Conservation (phyloP, 35 echinoderm and acorn worm genomes). For the Heliocidaris tuberculata region DNA sequence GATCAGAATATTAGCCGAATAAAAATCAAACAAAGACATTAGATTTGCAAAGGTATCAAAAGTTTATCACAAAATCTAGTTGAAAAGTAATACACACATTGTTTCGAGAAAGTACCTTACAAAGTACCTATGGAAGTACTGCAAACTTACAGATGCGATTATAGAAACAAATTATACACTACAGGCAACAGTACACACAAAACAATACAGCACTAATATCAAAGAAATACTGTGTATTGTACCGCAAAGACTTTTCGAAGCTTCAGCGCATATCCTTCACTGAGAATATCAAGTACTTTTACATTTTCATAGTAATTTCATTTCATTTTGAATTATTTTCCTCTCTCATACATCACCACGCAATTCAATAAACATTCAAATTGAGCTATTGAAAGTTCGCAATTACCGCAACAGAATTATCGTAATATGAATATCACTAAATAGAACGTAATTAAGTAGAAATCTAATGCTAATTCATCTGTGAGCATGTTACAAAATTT, state of each 20-base stretch:
- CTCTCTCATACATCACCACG: neutral
- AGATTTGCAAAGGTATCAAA: neutral
- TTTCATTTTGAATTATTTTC: neutral
- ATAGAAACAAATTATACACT: neutral
- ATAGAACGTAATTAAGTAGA: neutral
- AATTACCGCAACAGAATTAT: neutral
- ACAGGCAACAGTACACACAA: neutral
- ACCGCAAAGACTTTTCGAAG: neutral
- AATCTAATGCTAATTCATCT: neutral
- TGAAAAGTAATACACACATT: neutral
- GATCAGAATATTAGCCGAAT: neutral
- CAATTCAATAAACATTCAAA: neutral
- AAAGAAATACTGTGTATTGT: neutral
- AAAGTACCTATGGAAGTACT: neutral
- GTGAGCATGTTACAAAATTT: neutral
- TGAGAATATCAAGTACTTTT: no score
- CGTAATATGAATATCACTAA: no score
- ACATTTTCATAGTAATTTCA: no score
- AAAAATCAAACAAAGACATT: neutral
- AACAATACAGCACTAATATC: neutral
- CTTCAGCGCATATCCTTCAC: neutral
- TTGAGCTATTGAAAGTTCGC: neutral
- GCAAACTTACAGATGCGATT: conserved; percentile 1
- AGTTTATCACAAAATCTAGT: conserved; percentile 18
- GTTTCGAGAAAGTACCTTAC: neutral